phyloP scores from a whole-genome alignment of 2,888 invertebrate species.

The Dicyrtomina minuta region DNA sequence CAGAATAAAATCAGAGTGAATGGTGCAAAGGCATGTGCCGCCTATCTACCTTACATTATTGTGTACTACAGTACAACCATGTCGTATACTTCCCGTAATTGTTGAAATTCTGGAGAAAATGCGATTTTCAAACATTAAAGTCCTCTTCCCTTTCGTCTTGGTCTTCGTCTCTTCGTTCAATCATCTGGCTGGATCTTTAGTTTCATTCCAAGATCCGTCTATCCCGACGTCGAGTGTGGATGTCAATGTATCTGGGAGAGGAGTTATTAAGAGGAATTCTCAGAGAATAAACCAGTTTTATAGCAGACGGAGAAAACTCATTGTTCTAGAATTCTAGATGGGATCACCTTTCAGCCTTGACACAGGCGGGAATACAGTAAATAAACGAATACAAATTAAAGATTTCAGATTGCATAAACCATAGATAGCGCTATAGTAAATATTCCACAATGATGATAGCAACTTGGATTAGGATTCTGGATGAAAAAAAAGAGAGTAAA shows the following conservation, averaged over 20 bases:
- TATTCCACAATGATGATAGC: too few relatives aligned
- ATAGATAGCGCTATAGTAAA: too few relatives aligned
- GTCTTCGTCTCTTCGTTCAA: neutral
- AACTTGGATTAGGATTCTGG: too few relatives aligned
- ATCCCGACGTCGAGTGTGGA: neutral
- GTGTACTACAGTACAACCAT: too few relatives aligned
- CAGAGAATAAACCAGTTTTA: conserved; percentile 24
- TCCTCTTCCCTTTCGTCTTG: neutral
- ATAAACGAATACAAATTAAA: conserved; percentile 12
- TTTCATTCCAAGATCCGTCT: neutral
- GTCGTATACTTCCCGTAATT: too few relatives aligned
- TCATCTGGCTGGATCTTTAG: neutral
- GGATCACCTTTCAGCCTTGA: neutral
- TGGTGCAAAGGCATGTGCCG: too few relatives aligned
- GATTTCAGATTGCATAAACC: neutral
- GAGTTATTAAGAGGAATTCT: conserved; percentile 9
- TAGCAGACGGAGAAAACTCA: conserved; percentile 3
- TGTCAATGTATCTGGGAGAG: neutral
- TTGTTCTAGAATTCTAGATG: neutral
- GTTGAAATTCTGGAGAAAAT: too few relatives aligned
- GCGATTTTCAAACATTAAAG: neutral
- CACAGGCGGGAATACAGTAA: neutral
- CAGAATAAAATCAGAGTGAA: too few relatives aligned
- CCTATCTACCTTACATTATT: too few relatives aligned
- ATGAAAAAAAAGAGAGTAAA: too few relatives aligned